Evolutionary conservation across 2,888 invertebrate species (phyloP), one percentile per base, ranked within the genome.

Genomic region (Sarcophaga caerulescens): DNA sequence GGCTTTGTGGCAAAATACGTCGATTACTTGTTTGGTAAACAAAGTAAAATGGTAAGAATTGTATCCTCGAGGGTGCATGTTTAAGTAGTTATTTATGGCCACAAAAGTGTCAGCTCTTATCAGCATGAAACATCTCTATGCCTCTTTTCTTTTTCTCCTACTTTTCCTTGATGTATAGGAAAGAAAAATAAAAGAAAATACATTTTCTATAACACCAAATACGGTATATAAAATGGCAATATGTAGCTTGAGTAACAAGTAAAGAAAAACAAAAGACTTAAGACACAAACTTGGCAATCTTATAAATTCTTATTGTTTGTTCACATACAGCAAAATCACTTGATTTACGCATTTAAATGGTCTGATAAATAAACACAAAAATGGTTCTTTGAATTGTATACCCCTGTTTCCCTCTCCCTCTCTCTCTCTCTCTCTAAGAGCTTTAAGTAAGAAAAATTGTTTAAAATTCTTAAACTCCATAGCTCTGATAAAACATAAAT

Each of bases 41-140:
- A 73, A 52, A 65, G 63, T 70, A 77, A 60, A 59, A 76, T 52
- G 35, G 59, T 66, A 47, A 78, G 73, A 74, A 75, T 77, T 71
- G 75, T 84, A 85, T 89, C 91, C 91, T 89, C 89, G 89, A 90
- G 92, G 91, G 89, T 90, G 89, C 91, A 91, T 92, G 91, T 90
- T 91, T 91, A 89, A 89, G 88, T 89, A 87, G 91, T 92, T 92
- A 92, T 92, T 92, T 92, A 92, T 92, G 92, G 91, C 90, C 90
- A 90, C 86, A 86, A 86, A 92, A 91, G 91, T 92, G 92, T 92
- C 92, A 92, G 92, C 89, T 91, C 90, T 92, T 92, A 92, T 92
- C 92, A 92, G 91, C 92, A 90, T 89, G 89, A 90, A 92, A 90
- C 90, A 91, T 91, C 90, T 89, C 88, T 83, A 82, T 87, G 81